These are phyloP conservation scores for Silurus meridionalis DNA, from an alignment of 2,113 vertebrate genomes.

Conservation along the genomic window DNA sequence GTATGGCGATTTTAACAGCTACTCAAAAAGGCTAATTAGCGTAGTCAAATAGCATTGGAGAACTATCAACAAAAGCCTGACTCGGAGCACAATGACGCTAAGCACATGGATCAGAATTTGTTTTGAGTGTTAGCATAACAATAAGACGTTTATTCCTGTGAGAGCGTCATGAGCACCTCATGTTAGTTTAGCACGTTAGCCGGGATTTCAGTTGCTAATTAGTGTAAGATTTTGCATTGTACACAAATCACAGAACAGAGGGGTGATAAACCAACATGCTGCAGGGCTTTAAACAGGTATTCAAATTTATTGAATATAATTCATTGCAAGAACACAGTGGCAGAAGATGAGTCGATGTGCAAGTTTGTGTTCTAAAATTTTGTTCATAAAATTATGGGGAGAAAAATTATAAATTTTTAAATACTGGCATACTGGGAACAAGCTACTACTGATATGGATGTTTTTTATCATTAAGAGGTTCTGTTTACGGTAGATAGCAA, in stretches of 20 bases:
- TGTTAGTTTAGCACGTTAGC: conserved; percentile 4
- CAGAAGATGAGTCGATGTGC: not conserved
- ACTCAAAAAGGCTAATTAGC: not conserved
- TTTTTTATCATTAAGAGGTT: not conserved
- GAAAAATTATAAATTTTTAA: not conserved
- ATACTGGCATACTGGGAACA: not conserved
- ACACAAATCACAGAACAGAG: not conserved
- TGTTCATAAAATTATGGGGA: not conserved
- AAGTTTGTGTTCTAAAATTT: not conserved
- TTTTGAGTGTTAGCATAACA: not conserved
- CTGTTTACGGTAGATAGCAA: not conserved
- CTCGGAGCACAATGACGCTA: not conserved
- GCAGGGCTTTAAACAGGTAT: not conserved
- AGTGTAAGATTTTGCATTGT: not conserved
- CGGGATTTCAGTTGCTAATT: not conserved
- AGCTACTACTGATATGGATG: not conserved
- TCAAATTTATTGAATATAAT: not conserved
- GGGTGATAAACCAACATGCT: not conserved
- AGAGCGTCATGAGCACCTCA: not conserved
- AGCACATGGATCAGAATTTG: not conserved
- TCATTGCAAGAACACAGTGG: not conserved
- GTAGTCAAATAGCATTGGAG: not conserved
- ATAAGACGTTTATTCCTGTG: not conserved
- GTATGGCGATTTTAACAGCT: not conserved
- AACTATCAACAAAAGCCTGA: conserved; percentile 4